Evolutionary conservation across 1,140 invertebrate species (phyloP).

Genomic region (Phymastichus coffea): DNA sequence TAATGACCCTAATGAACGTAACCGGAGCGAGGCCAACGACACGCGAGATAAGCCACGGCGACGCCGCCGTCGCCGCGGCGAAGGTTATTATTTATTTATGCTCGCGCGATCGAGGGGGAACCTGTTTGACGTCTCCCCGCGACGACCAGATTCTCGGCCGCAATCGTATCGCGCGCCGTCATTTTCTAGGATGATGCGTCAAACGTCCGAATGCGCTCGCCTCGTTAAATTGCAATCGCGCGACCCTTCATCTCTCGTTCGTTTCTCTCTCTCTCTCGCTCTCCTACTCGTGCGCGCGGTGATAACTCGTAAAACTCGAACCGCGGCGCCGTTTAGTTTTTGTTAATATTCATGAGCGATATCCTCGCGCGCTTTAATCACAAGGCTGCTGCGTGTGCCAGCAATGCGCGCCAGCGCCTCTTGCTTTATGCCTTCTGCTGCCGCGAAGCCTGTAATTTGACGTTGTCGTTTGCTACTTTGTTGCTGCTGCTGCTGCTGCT

Average conservation of each 20-base stretch:
- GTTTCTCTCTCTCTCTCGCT: neutral
- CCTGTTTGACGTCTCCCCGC: conserved; percentile 51
- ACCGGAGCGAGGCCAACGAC: conserved; percentile 51
- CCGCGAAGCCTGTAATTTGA: too few species aligned
- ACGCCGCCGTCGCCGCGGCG: neutral
- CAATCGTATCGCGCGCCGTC: conserved; percentile 6
- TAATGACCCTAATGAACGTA: conserved; percentile 55
- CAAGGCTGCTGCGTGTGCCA: too few species aligned
- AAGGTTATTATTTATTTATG: conserved; percentile 55
- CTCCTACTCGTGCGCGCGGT: too few species aligned
- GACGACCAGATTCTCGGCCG: conserved; percentile 36
- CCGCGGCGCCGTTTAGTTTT: too few species aligned
- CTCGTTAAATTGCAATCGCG: neutral
- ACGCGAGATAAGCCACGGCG: too few species aligned
- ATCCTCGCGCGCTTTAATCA: too few species aligned
- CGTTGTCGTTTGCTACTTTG: too few species aligned
- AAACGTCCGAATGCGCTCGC: neutral
- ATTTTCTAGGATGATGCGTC: too few species aligned
- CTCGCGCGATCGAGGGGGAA: conserved; percentile 42
- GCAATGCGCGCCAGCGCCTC: too few species aligned
- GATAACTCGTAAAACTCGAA: too few species aligned
- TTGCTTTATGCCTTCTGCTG: too few species aligned
- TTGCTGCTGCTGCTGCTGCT: too few species aligned
- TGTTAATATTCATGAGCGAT: neutral
- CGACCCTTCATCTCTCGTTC: neutral